Evolutionary conservation across 1,140 invertebrate genomes (phyloP).

Genomic region (Phenacoccus solenopsis): DNA sequence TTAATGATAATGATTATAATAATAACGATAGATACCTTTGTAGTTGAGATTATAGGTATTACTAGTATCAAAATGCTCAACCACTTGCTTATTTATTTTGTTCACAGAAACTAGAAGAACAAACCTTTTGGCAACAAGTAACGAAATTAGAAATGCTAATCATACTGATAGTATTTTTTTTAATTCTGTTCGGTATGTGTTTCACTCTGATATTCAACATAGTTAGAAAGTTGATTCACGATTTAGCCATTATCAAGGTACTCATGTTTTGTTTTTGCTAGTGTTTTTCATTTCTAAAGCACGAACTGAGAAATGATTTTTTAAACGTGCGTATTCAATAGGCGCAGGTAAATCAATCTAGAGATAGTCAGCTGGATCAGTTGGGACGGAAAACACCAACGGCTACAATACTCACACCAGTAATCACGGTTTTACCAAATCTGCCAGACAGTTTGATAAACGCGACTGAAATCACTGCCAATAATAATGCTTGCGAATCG

Average conservation of each 20-base stretch:
- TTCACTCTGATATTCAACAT: constrained; percentile 75
- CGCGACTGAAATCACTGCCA: neutral
- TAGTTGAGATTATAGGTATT: no score
- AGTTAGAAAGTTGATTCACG: constrained; percentile 63
- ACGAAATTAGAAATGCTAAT: constrained; percentile 53
- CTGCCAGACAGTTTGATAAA: neutral
- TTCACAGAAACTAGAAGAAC: neutral
- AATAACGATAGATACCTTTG: no score
- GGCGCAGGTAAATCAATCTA: constrained; percentile 67
- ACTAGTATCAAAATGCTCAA: no score
- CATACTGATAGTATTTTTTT: constrained; percentile 75
- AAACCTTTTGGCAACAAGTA: neutral
- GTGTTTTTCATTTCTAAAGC: neutral
- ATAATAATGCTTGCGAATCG: neutral
- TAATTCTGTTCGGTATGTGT: constrained; percentile 76
- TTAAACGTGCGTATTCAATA: constrained; percentile 29
- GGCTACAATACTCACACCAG: neutral
- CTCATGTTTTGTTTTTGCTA: neutral
- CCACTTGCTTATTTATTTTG: constrained; percentile 7
- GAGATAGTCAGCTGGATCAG: constrained; percentile 58
- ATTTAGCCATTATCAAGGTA: constrained; percentile 73
- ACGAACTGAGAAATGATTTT: neutral
- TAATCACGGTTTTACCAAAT: neutral
- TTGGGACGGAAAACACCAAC: constrained; percentile 39
- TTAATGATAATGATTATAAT: no score